Conservation (phyloP, 2,888 invertebrate genomes). For the Nemurella pictetii region DNA sequence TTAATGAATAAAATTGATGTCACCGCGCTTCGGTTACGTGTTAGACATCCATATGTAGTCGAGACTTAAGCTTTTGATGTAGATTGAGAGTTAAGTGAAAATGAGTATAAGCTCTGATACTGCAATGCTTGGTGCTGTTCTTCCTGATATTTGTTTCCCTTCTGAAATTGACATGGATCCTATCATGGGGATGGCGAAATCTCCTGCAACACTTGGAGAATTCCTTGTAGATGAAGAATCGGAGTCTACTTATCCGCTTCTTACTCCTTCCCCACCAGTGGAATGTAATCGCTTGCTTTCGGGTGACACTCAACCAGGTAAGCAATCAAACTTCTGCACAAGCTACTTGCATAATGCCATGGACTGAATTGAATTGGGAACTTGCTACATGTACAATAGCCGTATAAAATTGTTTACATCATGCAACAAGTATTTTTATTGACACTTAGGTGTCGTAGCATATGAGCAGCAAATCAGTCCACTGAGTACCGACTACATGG, state of each 20-base stretch:
- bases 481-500: conserved; percentile 44
- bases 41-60: background rate
- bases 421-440: conserved; percentile 1
- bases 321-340: conserved; percentile 36
- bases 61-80: background rate
- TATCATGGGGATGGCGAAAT: conserved; percentile 28
- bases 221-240: conserved; percentile 56
- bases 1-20: background rate
- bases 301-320: conserved; percentile 47
- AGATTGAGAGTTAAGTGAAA: background rate
- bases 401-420: background rate
- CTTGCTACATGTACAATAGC: background rate
- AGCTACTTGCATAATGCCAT: background rate
- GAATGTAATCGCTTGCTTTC: conserved; percentile 51
- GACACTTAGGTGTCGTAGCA: conserved; percentile 41
- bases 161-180: conserved; percentile 18
- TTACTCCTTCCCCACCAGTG: conserved; percentile 65
- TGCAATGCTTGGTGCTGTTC: background rate
- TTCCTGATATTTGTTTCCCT: background rate
- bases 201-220: conserved; percentile 37
- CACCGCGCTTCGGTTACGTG: background rate
- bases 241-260: conserved; percentile 67
- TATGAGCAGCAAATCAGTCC: conserved; percentile 45
- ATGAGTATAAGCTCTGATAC: background rate
- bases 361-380: background rate